phyloP scores from a whole-genome alignment of 2,113 vertebrate genomes.

The Trogon surrucura region DNA sequence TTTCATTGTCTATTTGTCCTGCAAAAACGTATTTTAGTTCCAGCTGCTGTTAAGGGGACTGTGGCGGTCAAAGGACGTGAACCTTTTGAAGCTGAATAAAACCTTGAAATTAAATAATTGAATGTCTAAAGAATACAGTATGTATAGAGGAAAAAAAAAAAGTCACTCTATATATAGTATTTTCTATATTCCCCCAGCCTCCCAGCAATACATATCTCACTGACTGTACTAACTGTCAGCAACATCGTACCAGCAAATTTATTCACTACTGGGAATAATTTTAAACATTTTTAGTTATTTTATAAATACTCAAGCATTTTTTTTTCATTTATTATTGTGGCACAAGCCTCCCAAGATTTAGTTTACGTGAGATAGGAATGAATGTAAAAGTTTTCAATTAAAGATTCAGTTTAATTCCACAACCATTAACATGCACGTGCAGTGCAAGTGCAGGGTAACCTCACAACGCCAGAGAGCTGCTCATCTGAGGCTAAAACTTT shows the following conservation, averaged over 20 bases:
- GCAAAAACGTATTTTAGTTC: constrained; percentile 14
- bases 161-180: neutral
- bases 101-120: constrained; percentile 12
- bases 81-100: constrained; percentile 11
- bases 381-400: neutral
- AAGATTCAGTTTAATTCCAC: neutral
- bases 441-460: neutral
- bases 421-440: neutral
- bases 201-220: neutral
- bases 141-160: neutral
- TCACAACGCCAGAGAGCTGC: neutral
- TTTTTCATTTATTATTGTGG: neutral
- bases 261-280: neutral
- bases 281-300: neutral
- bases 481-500: neutral
- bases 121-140: neutral
- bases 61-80: neutral
- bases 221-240: neutral
- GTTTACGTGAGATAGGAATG: neutral
- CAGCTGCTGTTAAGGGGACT: neutral
- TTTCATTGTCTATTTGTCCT: constrained; percentile 35
- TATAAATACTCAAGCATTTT: fast-evolving
- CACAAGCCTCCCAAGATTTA: fast-evolving
- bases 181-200: neutral
- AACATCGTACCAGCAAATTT: neutral